Percentiles rank a stretch among this genome's conserved stretches.
These are phyloP conservation scores for Brachionus angularis DNA, from an alignment of 1,140 invertebrate genomes.

Conservation along the genomic window DNA sequence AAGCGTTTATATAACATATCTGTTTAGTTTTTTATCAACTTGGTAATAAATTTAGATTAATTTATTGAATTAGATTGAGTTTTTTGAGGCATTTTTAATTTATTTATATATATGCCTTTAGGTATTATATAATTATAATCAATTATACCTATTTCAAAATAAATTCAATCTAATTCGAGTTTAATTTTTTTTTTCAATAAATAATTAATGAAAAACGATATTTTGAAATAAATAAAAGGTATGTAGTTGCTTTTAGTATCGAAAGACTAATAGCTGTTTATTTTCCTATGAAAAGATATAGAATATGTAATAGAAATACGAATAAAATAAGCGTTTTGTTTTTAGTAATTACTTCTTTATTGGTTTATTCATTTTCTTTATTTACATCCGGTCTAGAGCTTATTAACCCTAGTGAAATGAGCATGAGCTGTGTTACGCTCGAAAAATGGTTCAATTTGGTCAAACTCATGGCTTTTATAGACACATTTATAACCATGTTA, in stretches of 20 bases:
- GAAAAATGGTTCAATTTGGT: conserved; percentile 21
- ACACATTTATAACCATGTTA: conserved; percentile 15
- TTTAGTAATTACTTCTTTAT: conserved; percentile 45
- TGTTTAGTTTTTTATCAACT: conserved; percentile 54
- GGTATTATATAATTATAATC: too few species aligned
- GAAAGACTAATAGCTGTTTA: conserved; percentile 55
- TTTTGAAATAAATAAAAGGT: not conserved
- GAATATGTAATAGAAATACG: conserved; percentile 48
- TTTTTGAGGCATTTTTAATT: too few species aligned
- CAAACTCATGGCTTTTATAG: conserved; percentile 19
- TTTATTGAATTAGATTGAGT: too few species aligned
- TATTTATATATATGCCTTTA: too few species aligned
- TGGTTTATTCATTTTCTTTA: conserved; percentile 49
- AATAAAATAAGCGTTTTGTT: conserved; percentile 47
- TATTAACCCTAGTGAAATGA: not conserved
- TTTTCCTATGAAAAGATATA: conserved; percentile 50
- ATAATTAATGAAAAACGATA: too few species aligned
- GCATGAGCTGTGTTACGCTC: not conserved
- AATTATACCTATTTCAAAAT: too few species aligned
- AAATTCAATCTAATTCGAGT: too few species aligned
- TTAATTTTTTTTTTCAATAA: too few species aligned
- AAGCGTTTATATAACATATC: conserved; percentile 51
- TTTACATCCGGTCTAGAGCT: conserved; percentile 46
- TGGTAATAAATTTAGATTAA: too few species aligned
- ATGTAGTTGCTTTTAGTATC: conserved; percentile 54